Percentiles rank a stretch among this genome's conserved stretches.
phyloP scores from a whole-genome alignment of 2,113 vertebrate genomes.

The Alectura lathami region DNA sequence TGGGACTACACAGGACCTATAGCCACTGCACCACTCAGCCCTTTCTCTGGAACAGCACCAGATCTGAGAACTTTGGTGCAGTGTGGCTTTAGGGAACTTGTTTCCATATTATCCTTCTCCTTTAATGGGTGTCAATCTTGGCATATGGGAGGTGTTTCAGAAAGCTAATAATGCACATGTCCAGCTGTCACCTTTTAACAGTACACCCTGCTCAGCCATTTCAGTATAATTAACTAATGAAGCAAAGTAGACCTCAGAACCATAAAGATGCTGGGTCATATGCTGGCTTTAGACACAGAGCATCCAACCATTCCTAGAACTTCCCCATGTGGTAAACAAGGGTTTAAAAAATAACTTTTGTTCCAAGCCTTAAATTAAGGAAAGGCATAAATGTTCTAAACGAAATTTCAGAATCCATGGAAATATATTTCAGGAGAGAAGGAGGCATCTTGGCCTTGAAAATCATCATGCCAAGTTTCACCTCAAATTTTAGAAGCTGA shows the following conservation, averaged over 20 bases:
- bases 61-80: not conserved
- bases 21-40: fast-evolving
- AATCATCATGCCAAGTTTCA: not conserved
- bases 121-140: not conserved
- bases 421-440: not conserved
- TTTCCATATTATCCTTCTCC: not conserved
- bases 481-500: not conserved
- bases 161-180: not conserved
- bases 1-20: not conserved
- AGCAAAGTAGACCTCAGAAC: not conserved
- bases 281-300: not conserved
- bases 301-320: not conserved
- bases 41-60: not conserved
- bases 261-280: not conserved
- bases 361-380: not conserved
- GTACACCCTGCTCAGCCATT: not conserved
- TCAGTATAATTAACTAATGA: not conserved
- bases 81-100: not conserved
- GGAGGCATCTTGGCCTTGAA: not conserved
- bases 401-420: not conserved
- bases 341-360: not conserved
- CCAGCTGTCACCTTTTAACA: slow-evolving; percentile 7
- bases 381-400: not conserved
- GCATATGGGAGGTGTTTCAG: not conserved
- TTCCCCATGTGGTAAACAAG: not conserved